phyloP scores from a whole-genome alignment of 2,888 invertebrate genomes.

The Gari tellinella region DNA sequence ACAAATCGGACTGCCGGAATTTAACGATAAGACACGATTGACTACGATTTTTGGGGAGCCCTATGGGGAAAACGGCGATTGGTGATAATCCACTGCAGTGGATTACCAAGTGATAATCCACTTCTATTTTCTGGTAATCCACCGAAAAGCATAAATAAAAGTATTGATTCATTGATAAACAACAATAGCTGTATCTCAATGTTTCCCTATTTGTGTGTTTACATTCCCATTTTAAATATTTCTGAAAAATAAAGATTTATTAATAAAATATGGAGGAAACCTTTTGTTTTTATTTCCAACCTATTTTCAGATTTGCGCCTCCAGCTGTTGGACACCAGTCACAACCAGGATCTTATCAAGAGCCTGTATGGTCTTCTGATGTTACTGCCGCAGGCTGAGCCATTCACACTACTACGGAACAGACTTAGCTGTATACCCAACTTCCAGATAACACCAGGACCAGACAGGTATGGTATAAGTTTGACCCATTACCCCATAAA shows the following conservation, averaged over 20 bases:
- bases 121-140: too few relatives aligned
- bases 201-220: too few relatives aligned
- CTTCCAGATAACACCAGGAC: constrained; percentile 84
- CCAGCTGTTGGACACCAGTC: constrained; percentile 91
- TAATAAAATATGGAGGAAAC: not conserved
- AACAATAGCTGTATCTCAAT: too few relatives aligned
- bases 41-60: too few relatives aligned
- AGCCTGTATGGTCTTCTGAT: constrained; percentile 98
- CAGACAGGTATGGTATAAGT: constrained; percentile 48
- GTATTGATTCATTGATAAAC: too few relatives aligned
- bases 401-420: constrained; percentile 93
- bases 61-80: too few relatives aligned
- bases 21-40: too few relatives aligned
- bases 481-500: too few relatives aligned
- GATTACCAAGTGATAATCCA: too few relatives aligned
- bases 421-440: constrained; percentile 92
- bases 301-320: constrained; percentile 91
- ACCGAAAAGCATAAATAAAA: too few relatives aligned
- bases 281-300: not conserved
- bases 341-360: constrained; percentile 91
- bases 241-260: not conserved
- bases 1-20: too few relatives aligned
- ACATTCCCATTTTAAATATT: not conserved
- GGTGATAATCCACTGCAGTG: too few relatives aligned
- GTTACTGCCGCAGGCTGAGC: constrained; percentile 98